Percentiles rank a stretch among this genome's conserved stretches.
phyloP scores from a whole-genome alignment of 2,888 invertebrate species.

The Sympetrum striolatum region DNA sequence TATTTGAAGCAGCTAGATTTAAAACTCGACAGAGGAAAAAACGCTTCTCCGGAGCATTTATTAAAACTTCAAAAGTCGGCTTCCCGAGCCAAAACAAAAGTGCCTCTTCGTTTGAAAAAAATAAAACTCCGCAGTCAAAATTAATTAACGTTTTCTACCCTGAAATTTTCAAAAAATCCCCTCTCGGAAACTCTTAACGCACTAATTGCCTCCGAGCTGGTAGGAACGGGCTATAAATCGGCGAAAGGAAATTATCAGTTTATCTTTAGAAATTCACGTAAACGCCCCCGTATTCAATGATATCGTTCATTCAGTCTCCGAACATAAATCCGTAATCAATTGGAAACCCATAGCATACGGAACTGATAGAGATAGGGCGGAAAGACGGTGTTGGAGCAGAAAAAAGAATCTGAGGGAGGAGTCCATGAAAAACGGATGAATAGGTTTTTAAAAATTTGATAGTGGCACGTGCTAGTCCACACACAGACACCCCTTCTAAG shows the following conservation, averaged over 20 bases:
- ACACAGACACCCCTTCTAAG: background rate
- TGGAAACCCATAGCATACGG: background rate
- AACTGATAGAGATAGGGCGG: background rate
- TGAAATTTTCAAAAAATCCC: background rate
- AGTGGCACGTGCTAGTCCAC: constrained; percentile 13
- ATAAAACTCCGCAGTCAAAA: background rate
- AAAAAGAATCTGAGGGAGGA: background rate
- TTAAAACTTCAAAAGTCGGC: background rate
- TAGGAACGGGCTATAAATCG: background rate
- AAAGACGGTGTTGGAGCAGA: background rate
- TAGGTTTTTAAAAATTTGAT: background rate
- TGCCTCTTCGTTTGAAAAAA: background rate
- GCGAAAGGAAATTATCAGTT: background rate
- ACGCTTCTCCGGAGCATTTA: background rate
- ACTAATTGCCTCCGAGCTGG: background rate
- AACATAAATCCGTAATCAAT: background rate
- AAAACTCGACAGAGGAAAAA: background rate
- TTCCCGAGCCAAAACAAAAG: background rate
- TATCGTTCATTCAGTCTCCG: background rate
- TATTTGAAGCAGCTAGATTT: too few species aligned
- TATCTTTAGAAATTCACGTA: background rate
- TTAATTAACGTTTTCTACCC: background rate
- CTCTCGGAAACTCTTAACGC: background rate
- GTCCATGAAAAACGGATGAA: background rate
- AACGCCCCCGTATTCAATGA: background rate